Evolutionary conservation across 1,140 invertebrate genomes (phyloP), one percentile per base, ranked within the genome.

Genomic region (Ceratina australensis): DNA sequence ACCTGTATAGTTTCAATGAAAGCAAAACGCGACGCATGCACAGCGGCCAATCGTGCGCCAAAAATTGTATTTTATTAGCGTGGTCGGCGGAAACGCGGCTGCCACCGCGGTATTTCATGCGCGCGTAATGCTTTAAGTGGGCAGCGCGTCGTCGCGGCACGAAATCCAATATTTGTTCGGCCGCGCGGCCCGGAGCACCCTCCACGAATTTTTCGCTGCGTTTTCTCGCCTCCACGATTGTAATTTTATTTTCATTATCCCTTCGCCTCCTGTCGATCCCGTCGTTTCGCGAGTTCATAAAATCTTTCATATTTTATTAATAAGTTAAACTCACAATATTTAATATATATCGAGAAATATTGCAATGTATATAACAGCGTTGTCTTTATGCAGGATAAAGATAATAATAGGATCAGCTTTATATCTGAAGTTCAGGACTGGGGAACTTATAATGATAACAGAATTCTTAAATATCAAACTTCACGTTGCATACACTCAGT

Each of bases 171-270:
- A 78, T 78, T 78, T 78, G 60, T 57, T 24, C 33, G 68, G 15
- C 22, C 68, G 60, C 60, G 10, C 33, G 26, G 16, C 10, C 33
- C 33, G 26, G 33, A 54, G 28, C 54, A 57, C 64, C 26, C 73
- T 60, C 47, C 16, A 26, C 47, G 33, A 52, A 33, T 69, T 68
- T 42, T 47, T 24, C 65, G 16, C 33, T n/a, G 64, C 54, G 16
- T 69, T 69, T 61, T 61, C 65, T 60, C 56, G 33, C 65, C 10
- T 42, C 33, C 10, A 42, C 57, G 64, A 13, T 26, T 42, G 47
- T 61, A 76, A 76, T 76, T 76, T 61, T 76, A 76, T 69, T 76
- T 76, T 69, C 74, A 69, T 76, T 61, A 61, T 47, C 8, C 64
- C 4, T 10, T 42, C 5, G 10, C 33, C 33, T 24, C 49, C 5